phyloP scores from a whole-genome alignment of 2,888 invertebrate species.

The Catonia carolina region DNA sequence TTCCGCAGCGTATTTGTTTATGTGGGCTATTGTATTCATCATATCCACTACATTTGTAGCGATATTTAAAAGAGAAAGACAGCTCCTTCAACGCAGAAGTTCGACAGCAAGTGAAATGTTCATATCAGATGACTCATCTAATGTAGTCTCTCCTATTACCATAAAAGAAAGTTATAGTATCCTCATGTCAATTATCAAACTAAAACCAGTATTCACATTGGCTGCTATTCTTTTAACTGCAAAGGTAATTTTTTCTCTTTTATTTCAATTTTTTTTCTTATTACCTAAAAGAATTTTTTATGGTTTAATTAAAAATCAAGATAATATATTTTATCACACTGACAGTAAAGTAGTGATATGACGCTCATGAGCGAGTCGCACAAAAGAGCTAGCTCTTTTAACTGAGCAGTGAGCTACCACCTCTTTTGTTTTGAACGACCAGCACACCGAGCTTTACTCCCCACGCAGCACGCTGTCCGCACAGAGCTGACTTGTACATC shows the following conservation, averaged over 20 bases:
- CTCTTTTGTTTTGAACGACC: too few species aligned
- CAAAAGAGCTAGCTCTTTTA: too few species aligned
- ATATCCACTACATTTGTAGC: conserved; percentile 68
- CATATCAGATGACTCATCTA: too few species aligned
- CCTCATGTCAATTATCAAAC: conserved; percentile 71
- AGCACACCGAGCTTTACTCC: too few species aligned
- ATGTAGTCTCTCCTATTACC: conserved; percentile 21
- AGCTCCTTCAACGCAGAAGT: conserved; percentile 1
- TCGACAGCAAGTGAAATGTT: background rate
- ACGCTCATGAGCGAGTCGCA: too few species aligned
- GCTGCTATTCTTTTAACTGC: conserved; percentile 75
- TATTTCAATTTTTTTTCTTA: background rate
- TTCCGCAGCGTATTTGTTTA: conserved; percentile 76
- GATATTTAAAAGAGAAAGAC: conserved; percentile 33
- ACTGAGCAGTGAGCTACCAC: too few species aligned
- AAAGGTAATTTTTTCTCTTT: conserved; percentile 26
- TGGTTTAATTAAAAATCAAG: too few species aligned
- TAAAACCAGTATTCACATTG: conserved; percentile 46
- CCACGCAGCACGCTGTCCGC: too few species aligned
- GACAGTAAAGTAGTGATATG: too few species aligned
- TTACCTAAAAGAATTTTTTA: too few species aligned
- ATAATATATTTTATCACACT: too few species aligned
- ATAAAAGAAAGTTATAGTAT: conserved; percentile 69
- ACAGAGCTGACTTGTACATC: too few species aligned
- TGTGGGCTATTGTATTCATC: conserved; percentile 93